Percentiles rank a stretch among this genome's conserved stretches.
Evolutionary conservation across 2,888 invertebrate genomes (phyloP).

Genomic region (Ichneumon xanthorius): DNA sequence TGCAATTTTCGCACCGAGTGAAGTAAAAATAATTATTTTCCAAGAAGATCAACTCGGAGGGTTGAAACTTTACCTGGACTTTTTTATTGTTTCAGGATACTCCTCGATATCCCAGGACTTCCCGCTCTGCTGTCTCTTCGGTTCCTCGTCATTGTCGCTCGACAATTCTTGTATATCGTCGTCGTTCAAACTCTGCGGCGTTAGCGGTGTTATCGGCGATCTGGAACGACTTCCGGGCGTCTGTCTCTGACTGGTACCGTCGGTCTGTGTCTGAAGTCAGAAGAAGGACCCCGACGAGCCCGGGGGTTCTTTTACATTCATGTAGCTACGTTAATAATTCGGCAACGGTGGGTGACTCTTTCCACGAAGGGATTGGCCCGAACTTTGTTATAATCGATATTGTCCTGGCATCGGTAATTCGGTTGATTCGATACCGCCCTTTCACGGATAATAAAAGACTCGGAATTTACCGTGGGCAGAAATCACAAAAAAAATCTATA

Average conservation of each 20-base stretch:
- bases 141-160: constrained; percentile 78
- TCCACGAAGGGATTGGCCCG: constrained; percentile 37
- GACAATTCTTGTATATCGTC: constrained; percentile 77
- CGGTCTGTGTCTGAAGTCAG: constrained; percentile 75
- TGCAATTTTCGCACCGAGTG: too few relatives aligned
- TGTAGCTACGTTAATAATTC: constrained; percentile 42
- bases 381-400: constrained; percentile 74
- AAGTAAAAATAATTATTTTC: too few relatives aligned
- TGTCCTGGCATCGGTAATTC: constrained; percentile 66
- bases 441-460: neutral
- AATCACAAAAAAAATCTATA: neutral
- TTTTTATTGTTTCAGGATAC: constrained; percentile 73
- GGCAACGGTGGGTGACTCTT: constrained; percentile 19
- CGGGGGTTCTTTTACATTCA: constrained; percentile 2
- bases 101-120: constrained; percentile 76
- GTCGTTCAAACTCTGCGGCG: constrained; percentile 76
- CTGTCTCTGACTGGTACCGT: constrained; percentile 80
- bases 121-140: constrained; percentile 65
- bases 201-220: constrained; percentile 78
- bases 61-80: constrained; percentile 72
- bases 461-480: neutral
- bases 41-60: neutral
- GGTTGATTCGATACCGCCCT: neutral
- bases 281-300: neutral
- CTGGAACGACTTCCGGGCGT: constrained; percentile 78